Evolutionary conservation across 2,888 invertebrate genomes (phyloP).

Genomic region (Caenorhabditis angaria): DNA sequence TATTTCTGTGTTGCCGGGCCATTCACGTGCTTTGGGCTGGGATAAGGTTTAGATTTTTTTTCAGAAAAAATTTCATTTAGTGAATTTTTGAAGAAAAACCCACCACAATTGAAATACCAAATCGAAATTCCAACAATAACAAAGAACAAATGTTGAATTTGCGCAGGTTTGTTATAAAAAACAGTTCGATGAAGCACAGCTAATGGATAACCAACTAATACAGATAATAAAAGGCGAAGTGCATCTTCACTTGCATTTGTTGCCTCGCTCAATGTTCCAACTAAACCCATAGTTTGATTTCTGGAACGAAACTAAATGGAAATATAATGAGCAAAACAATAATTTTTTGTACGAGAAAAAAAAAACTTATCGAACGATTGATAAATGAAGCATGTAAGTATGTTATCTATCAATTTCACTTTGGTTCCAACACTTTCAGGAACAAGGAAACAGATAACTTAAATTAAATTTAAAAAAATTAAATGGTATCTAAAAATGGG

Average conservation of each 20-base stretch:
- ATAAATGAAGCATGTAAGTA: background rate
- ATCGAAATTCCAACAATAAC: conserved; percentile 59
- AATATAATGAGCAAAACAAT: background rate
- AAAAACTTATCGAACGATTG: background rate
- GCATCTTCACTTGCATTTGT: conserved; percentile 67
- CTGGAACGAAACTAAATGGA: background rate
- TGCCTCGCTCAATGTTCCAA: conserved; percentile 55
- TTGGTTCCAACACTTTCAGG: background rate
- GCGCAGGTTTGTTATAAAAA: conserved; percentile 59
- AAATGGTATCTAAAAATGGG: background rate
- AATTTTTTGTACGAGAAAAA: background rate
- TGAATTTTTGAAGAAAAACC: conserved; percentile 15
- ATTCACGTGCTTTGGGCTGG: too few relatives aligned
- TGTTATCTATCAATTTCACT: background rate
- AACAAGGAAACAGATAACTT: background rate
- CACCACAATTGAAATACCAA: conserved; percentile 70
- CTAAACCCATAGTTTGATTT: conserved; percentile 35
- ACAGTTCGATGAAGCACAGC: conserved; percentile 64
- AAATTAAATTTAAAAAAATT: too few relatives aligned
- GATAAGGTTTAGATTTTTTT: background rate
- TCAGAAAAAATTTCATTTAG: background rate
- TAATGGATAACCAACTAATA: conserved; percentile 70
- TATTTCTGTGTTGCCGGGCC: too few relatives aligned
- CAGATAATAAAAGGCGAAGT: conserved; percentile 64
- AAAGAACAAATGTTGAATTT: conserved; percentile 65